Evolutionary conservation across 2,113 vertebrate genomes (phyloP).

Genomic region (Megalops atlanticus): DNA sequence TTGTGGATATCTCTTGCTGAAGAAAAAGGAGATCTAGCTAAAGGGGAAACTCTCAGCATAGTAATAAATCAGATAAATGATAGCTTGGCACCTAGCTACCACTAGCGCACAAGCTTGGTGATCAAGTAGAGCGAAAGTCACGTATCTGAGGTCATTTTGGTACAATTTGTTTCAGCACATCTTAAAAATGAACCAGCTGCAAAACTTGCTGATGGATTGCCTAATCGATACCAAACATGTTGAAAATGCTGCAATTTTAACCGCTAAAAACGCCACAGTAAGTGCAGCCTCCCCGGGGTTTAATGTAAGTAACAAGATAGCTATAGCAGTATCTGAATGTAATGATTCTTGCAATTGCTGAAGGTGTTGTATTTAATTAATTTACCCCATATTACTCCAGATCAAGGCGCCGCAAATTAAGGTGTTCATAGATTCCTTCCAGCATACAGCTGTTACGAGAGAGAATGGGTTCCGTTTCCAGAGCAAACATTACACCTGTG

Average conservation of each 20-base stretch:
- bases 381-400: slow-evolving; percentile 43
- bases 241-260: slow-evolving; percentile 62
- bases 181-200: slow-evolving; percentile 58
- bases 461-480: slow-evolving; percentile 66
- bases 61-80: too few relatives aligned
- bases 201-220: slow-evolving; percentile 63
- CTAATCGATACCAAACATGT: slow-evolving; percentile 69
- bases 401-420: slow-evolving; percentile 51
- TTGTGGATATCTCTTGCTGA: too few relatives aligned
- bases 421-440: slow-evolving; percentile 63
- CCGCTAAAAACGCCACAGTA: slow-evolving; percentile 47
- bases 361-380: neutral
- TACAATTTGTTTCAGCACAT: too few relatives aligned
- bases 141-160: too few relatives aligned
- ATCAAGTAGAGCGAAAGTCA: too few relatives aligned
- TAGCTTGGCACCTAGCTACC: too few relatives aligned
- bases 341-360: neutral
- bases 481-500: slow-evolving; percentile 64
- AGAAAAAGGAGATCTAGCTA: too few relatives aligned
- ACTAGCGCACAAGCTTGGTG: too few relatives aligned
- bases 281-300: slow-evolving; percentile 62
- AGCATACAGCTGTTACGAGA: slow-evolving; percentile 58
- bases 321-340: neutral
- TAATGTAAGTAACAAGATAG: slow-evolving; percentile 57
- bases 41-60: too few relatives aligned